These are phyloP conservation scores for Temnothorax nylanderi DNA, from an alignment of 1,140 invertebrate species.

Conservation along the genomic window DNA sequence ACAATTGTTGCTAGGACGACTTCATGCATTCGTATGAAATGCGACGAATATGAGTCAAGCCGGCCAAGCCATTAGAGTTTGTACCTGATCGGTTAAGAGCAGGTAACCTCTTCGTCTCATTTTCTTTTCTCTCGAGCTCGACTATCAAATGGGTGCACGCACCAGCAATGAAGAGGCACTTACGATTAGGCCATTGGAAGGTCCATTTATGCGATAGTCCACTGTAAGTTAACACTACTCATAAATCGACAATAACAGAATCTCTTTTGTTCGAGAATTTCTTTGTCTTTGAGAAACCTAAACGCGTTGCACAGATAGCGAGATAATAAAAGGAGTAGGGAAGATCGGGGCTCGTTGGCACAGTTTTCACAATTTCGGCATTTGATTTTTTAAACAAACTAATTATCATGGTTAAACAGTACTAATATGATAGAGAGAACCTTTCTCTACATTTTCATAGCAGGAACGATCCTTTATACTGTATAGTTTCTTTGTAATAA, in stretches of 20 bases:
- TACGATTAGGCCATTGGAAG: slow-evolving; percentile 67
- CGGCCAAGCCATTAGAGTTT: slow-evolving; percentile 62
- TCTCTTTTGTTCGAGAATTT: slow-evolving; percentile 49
- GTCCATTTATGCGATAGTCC: slow-evolving; percentile 67
- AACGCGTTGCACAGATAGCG: slow-evolving; percentile 31
- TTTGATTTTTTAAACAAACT: too few species aligned
- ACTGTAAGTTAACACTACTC: slow-evolving; percentile 67
- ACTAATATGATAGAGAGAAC: too few species aligned
- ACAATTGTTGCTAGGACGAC: slow-evolving; percentile 20
- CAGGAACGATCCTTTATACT: too few species aligned
- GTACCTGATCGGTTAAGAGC: slow-evolving; percentile 67
- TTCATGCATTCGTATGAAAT: slow-evolving; percentile 23
- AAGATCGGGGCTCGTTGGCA: too few species aligned
- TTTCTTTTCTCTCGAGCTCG: slow-evolving; percentile 49
- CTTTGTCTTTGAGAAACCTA: slow-evolving; percentile 31
- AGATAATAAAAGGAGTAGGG: slow-evolving; percentile 5
- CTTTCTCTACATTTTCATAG: too few species aligned
- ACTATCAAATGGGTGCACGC: slow-evolving; percentile 67
- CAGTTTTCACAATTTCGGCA: too few species aligned
- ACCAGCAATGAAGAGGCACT: slow-evolving; percentile 73
- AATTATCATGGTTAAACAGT: too few species aligned
- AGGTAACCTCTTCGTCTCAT: slow-evolving; percentile 28
- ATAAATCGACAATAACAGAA: slow-evolving; percentile 64
- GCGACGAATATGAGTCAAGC: slow-evolving; percentile 37
- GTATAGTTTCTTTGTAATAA: too few species aligned